Evolutionary conservation across 2,888 invertebrate genomes (phyloP).

Genomic region (Galerucella calmariensis): DNA sequence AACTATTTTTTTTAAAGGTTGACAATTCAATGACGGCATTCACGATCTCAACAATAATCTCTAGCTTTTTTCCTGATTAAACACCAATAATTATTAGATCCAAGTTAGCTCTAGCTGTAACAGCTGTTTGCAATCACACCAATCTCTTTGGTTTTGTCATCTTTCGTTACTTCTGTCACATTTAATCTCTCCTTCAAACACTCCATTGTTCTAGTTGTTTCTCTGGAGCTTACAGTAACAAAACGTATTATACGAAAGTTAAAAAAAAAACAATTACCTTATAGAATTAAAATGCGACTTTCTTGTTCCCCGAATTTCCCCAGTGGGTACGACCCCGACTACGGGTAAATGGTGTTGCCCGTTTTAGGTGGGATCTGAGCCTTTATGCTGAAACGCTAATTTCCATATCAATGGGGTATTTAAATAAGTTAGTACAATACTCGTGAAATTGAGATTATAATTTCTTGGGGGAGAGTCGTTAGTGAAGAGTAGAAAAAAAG

Average conservation of each 20-base stretch:
- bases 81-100: too few species aligned
- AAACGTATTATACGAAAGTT: background rate
- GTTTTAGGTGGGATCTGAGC: conserved; percentile 12
- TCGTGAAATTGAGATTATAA: conserved; percentile 40
- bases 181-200: too few species aligned
- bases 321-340: background rate
- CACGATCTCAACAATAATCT: too few species aligned
- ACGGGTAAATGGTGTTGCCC: background rate
- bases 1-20: background rate
- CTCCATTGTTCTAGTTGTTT: conserved; percentile 2
- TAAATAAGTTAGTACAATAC: conserved; percentile 43
- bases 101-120: too few species aligned
- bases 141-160: too few species aligned
- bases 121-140: too few species aligned
- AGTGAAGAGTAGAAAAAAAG: conserved; percentile 32
- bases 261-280: background rate
- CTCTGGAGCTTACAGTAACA: background rate
- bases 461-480: conserved; percentile 35
- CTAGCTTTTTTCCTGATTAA: too few species aligned
- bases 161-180: too few species aligned
- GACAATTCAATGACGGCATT: too few species aligned
- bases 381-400: conserved; percentile 41
- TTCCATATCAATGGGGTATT: conserved; percentile 49
- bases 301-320: background rate
- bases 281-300: background rate